Conservation (phyloP, 2,888 invertebrate genomes). For the Napeogenes sylphis region DNA sequence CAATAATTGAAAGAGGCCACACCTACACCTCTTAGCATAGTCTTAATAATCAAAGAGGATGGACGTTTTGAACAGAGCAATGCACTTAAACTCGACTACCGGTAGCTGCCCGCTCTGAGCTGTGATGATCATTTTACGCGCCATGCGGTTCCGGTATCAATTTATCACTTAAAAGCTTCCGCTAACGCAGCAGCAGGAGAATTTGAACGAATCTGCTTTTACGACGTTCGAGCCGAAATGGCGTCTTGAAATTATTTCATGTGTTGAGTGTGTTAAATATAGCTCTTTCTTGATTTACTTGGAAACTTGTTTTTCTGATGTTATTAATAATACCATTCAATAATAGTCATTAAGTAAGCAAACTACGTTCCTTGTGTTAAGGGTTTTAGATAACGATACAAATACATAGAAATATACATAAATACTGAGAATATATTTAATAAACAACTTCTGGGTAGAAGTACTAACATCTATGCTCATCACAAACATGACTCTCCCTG, state of each 20-base stretch:
- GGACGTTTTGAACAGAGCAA: constrained; percentile 46
- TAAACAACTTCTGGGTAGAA: no score
- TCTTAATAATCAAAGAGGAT: constrained; percentile 28
- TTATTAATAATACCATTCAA: no score
- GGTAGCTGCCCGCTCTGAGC: constrained; percentile 47
- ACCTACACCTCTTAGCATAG: constrained; percentile 33
- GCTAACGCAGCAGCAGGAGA: constrained; percentile 51
- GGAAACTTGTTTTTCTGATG: no score
- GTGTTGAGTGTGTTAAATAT: not conserved
- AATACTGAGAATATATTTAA: no score
- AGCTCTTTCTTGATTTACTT: no score
- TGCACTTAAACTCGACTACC: constrained; percentile 48
- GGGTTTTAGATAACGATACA: no score
- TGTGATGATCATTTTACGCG: constrained; percentile 69
- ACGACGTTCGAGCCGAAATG: constrained; percentile 44
- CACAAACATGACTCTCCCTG: no score
- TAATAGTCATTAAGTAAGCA: no score
- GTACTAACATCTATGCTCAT: no score
- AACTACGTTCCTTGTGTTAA: no score
- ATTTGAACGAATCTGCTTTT: constrained; percentile 42
- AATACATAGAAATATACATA: no score
- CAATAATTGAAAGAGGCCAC: constrained; percentile 35
- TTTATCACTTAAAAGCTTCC: constrained; percentile 77
- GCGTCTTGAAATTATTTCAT: constrained; percentile 42
- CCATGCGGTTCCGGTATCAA: constrained; percentile 71